Conservation (phyloP, 2,113 vertebrate species). For the Fregetta grallaria region DNA sequence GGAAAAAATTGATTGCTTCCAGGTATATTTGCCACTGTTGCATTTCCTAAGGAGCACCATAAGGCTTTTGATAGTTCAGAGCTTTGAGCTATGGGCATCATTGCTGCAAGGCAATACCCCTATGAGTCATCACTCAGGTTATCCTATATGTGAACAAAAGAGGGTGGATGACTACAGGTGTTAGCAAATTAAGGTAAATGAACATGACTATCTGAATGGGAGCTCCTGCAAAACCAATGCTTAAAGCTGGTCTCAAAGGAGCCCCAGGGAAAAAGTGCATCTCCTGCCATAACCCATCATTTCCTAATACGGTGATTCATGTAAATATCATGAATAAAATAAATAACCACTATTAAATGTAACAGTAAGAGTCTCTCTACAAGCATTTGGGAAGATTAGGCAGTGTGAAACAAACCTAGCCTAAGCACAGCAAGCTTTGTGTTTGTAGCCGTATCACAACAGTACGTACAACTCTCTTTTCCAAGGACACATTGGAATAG, state of each 20-base stretch:
- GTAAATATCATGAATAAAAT: neutral
- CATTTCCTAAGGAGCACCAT: neutral
- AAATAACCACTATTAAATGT: neutral
- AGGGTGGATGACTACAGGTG: neutral
- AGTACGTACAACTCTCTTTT: neutral
- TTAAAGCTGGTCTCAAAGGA: neutral
- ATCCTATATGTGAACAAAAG: neutral
- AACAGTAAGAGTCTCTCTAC: neutral
- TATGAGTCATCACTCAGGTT: neutral
- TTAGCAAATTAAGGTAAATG: neutral
- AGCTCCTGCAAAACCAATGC: neutral
- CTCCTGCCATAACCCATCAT: neutral
- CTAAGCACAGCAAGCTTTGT: neutral
- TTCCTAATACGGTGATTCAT: neutral
- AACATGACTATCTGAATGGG: neutral
- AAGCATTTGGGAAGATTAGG: neutral
- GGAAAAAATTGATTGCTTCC: neutral
- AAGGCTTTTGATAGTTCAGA: neutral
- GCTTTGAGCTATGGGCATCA: neutral
- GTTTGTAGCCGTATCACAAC: neutral
- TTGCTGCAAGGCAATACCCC: neutral
- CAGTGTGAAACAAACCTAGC: neutral
- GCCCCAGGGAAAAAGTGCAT: neutral
- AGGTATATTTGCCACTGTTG: neutral
- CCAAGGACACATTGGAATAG: slow-evolving; percentile 5